A percentile compares a stretch with the other conserved stretches of the same genome.
These are phyloP conservation scores for Cathartes aura DNA, from an alignment of 2,113 vertebrate genomes.

Conservation along the genomic window DNA sequence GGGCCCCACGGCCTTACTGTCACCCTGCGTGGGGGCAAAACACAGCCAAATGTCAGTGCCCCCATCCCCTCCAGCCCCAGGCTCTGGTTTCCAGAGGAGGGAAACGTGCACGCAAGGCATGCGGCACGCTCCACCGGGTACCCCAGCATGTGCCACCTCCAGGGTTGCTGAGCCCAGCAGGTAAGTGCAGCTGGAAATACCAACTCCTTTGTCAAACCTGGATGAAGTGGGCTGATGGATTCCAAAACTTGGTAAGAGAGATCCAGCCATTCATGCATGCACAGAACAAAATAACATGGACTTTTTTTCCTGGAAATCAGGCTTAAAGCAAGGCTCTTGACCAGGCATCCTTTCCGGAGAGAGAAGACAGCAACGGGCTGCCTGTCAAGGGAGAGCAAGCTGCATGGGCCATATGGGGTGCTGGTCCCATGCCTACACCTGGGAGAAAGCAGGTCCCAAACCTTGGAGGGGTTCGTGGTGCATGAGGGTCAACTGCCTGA, in stretches of 20 bases:
- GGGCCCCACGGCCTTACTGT: neutral
- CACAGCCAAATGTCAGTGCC: neutral
- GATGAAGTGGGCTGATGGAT: neutral
- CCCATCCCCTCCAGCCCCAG: neutral
- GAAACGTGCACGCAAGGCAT: rapidly evolving
- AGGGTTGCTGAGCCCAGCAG: neutral
- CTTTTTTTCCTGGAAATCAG: neutral
- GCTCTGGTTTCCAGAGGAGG: neutral
- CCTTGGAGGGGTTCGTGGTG: neutral
- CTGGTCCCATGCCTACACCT: neutral
- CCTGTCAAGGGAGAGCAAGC: neutral
- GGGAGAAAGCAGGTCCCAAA: neutral
- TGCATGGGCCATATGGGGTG: neutral
- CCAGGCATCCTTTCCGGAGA: neutral
- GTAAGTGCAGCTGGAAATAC: neutral
- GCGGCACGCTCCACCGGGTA: rapidly evolving
- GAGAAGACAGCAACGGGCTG: neutral
- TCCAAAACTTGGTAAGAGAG: neutral
- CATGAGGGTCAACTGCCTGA: neutral
- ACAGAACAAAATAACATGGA: neutral
- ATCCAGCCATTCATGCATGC: neutral
- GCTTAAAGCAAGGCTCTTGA: neutral
- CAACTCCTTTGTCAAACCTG: neutral
- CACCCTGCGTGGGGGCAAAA: rapidly evolving
- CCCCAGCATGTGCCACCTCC: neutral